Evolutionary conservation across 2,888 invertebrate species (phyloP).

Genomic region (Carabus problematicus): DNA sequence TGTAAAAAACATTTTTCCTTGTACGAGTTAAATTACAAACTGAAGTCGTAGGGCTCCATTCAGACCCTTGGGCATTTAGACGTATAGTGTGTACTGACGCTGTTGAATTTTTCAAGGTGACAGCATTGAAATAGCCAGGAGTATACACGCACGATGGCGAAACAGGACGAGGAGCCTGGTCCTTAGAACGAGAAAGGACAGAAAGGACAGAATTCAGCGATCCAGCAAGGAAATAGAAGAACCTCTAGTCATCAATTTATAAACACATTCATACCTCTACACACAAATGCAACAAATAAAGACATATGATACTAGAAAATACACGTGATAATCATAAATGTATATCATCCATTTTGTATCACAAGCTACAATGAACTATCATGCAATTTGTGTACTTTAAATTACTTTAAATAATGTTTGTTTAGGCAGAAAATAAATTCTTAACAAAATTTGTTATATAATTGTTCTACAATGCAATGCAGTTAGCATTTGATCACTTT

Average conservation of each 20-base stretch:
- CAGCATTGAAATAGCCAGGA: conserved; percentile 50
- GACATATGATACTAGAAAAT: background rate
- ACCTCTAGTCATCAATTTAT: conserved; percentile 22
- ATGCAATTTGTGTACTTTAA: background rate
- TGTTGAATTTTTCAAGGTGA: conserved; percentile 50
- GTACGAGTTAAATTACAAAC: conserved; percentile 11
- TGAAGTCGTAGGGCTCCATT: background rate
- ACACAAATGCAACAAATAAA: background rate
- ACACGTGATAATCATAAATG: background rate
- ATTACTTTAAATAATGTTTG: too few species aligned
- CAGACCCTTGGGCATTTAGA: background rate
- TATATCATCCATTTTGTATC: background rate
- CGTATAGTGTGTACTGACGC: conserved; percentile 25
- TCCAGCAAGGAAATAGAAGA: conserved; percentile 20
- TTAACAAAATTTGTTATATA: too few species aligned
- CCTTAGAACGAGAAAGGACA: background rate
- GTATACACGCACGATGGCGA: conserved; percentile 50
- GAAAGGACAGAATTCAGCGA: conserved; percentile 18
- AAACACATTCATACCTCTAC: conserved; percentile 12
- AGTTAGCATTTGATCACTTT: too few species aligned
- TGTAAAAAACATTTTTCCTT: background rate
- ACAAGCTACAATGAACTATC: background rate
- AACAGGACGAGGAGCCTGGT: conserved; percentile 1
- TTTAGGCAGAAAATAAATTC: too few species aligned
- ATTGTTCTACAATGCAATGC: too few species aligned